Percentiles rank a stretch among this genome's conserved stretches.
These are phyloP conservation scores for Sabellastarte sp. DNA, from an alignment of 2,888 invertebrate genomes.

Conservation along the genomic window DNA sequence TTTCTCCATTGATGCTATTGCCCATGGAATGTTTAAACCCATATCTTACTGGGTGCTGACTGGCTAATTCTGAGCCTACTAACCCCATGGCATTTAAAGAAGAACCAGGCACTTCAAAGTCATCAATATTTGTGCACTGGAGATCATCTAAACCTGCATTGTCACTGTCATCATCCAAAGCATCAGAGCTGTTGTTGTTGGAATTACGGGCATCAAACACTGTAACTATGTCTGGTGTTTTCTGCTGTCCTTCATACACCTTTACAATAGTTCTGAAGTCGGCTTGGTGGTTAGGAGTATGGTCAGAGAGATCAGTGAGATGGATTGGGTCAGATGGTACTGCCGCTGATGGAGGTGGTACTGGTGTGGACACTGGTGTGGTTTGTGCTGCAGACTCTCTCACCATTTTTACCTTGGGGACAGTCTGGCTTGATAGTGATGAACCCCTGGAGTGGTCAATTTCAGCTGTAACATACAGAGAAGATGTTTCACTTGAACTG, in stretches of 20 bases:
- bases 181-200: background rate
- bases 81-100: background rate
- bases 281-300: background rate
- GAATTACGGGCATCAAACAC: background rate
- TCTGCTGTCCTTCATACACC: slow-evolving; percentile 14
- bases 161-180: background rate
- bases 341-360: background rate
- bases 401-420: slow-evolving; percentile 19
- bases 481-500: too few relatives aligned
- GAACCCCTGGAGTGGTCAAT: too few relatives aligned
- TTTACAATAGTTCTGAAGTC: slow-evolving; percentile 14
- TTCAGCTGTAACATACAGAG: too few relatives aligned
- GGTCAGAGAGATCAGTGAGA: background rate
- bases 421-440: too few relatives aligned
- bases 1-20: background rate
- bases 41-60: too few relatives aligned
- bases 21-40: too few relatives aligned
- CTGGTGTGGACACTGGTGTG: slow-evolving; percentile 17
- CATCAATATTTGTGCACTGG: background rate
- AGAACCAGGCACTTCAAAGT: background rate
- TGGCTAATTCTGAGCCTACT: too few relatives aligned
- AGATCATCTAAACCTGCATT: too few relatives aligned
- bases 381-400: slow-evolving; percentile 27
- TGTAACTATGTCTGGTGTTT: background rate
- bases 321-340: background rate